Conservation (phyloP, 2,797 vertebrate genomes). For the Staurois parvus region DNA sequence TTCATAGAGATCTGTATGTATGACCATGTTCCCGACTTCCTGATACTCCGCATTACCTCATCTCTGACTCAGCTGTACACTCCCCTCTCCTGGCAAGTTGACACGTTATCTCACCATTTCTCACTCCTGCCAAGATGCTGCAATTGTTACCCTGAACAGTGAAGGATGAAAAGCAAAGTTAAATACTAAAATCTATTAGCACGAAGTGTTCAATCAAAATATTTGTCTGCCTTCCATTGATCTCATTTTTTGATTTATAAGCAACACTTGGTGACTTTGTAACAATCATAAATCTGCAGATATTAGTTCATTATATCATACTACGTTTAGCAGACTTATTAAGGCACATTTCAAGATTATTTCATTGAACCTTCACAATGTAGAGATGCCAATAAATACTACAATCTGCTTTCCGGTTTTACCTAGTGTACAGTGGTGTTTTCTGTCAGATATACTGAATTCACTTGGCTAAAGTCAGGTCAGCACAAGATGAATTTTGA, state of each 20-base stretch:
- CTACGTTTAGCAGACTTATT: not conserved
- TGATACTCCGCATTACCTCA: conserved; percentile 35
- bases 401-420: no score
- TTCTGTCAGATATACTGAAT: no score
- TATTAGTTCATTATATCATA: not conserved
- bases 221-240: not conserved
- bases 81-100: conserved; percentile 24
- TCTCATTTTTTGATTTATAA: not conserved
- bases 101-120: conserved; percentile 45
- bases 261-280: not conserved
- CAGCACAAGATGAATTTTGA: no score
- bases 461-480: no score
- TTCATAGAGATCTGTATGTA: not conserved
- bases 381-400: no score
- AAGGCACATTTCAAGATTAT: no score
- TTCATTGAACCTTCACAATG: no score
- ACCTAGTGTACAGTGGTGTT: no score
- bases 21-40: not conserved
- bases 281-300: not conserved
- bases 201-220: not conserved
- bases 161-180: conserved; percentile 32
- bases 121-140: conserved; percentile 43
- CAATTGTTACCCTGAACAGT: conserved; percentile 8
- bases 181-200: not conserved
- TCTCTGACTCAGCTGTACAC: conserved; percentile 46